Evolutionary conservation across 1,140 invertebrate genomes (phyloP).

Genomic region (Orchesella cincta): DNA sequence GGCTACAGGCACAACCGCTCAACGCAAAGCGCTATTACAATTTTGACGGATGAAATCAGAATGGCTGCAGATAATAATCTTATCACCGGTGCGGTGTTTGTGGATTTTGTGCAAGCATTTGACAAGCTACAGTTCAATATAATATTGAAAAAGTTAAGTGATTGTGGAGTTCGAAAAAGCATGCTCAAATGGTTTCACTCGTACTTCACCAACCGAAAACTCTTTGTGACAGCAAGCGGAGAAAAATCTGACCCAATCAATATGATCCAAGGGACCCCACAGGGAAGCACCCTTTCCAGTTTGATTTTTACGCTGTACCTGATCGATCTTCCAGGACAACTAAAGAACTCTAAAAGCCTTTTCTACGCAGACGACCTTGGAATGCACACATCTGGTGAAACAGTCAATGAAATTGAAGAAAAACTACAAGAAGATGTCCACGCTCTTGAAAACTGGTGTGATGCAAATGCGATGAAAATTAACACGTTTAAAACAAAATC

Average conservation of each 20-base stretch:
- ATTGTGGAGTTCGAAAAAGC: not conserved
- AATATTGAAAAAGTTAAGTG: not conserved
- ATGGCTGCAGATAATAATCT: no score
- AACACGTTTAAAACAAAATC: not conserved
- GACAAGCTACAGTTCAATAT: not conserved
- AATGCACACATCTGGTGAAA: not conserved
- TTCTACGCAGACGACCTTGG: not conserved
- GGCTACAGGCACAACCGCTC: not conserved
- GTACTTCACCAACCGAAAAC: not conserved
- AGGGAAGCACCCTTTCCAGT: not conserved
- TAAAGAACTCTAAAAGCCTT: not conserved
- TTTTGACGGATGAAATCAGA: slow-evolving; percentile 5
- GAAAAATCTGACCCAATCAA: not conserved
- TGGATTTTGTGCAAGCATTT: slow-evolving; percentile 12
- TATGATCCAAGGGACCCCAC: not conserved
- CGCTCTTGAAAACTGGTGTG: not conserved
- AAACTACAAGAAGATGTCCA: slow-evolving; percentile 7
- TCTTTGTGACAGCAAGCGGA: not conserved
- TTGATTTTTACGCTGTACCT: not conserved
- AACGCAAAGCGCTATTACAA: slow-evolving; percentile 12
- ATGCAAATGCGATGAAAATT: not conserved
- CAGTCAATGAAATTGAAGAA: not conserved
- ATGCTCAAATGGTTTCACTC: not conserved
- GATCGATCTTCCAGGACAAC: not conserved
- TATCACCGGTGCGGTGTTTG: not conserved